phyloP scores from a whole-genome alignment of 2,888 invertebrate genomes.

The Oxycera nigricornis region DNA sequence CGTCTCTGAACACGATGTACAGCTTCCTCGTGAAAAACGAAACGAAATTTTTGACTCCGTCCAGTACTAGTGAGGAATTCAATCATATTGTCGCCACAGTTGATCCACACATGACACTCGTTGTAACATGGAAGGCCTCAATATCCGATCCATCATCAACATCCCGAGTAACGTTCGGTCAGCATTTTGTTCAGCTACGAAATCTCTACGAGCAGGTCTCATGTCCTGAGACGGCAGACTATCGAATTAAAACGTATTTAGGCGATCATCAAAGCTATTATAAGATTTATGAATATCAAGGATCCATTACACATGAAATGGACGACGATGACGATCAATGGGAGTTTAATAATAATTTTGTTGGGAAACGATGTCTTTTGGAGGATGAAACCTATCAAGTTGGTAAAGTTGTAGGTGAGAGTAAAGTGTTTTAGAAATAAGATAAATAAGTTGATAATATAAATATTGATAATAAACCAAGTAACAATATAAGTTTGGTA shows the following conservation, averaged over 20 bases:
- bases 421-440: background rate
- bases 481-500: too few species aligned
- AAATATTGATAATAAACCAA: too few species aligned
- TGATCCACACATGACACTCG: conserved; percentile 58
- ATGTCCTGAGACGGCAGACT: conserved; percentile 53
- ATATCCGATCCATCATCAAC: conserved; percentile 53
- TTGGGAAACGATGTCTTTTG: conserved; percentile 58
- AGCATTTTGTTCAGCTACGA: conserved; percentile 59
- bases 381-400: conserved; percentile 56
- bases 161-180: conserved; percentile 54
- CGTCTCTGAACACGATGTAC: conserved; percentile 54
- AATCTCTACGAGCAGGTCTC: conserved; percentile 58
- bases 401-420: conserved; percentile 1
- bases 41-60: conserved; percentile 56
- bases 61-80: conserved; percentile 58
- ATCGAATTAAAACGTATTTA: conserved; percentile 50
- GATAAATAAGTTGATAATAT: too few species aligned
- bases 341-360: conserved; percentile 58
- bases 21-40: conserved; percentile 60
- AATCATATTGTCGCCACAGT: conserved; percentile 56
- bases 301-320: conserved; percentile 44
- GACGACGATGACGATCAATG: conserved; percentile 57
- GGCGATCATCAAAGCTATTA: conserved; percentile 49
- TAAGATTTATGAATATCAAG: conserved; percentile 50
- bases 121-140: conserved; percentile 57